Percentiles rank a stretch among this genome's conserved stretches.
Conservation (phyloP, 2,797 vertebrate species). For the Cyclura pinguis region DNA sequence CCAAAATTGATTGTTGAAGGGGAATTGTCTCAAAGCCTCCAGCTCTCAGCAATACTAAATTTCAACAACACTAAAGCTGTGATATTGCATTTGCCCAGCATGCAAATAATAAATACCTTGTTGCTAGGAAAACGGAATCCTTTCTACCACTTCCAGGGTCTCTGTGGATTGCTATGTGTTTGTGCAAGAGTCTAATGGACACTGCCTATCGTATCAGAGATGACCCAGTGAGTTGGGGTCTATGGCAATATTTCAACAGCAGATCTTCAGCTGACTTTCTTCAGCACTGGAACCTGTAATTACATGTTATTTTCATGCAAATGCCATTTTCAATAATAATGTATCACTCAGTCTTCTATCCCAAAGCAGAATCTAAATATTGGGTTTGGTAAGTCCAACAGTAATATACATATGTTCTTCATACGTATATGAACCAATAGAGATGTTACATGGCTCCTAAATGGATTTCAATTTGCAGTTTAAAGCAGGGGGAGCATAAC, state of each 20-base stretch:
- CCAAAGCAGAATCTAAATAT: not conserved
- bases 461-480: not conserved
- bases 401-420: not conserved
- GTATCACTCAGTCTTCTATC: rapidly evolving
- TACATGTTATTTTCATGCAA: not conserved
- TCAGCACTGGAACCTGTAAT: not conserved
- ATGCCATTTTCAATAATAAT: not conserved
- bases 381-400: rapidly evolving
- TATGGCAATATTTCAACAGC: not conserved
- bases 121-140: not conserved
- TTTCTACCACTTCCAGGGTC: not conserved
- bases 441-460: not conserved
- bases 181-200: not conserved
- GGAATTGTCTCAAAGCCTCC: no score
- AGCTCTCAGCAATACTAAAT: not conserved
- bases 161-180: not conserved
- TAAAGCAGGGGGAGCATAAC: not conserved
- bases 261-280: not conserved
- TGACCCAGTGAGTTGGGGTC: not conserved
- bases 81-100: not conserved
- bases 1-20: not conserved
- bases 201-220: no score
- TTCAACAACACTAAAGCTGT: not conserved
- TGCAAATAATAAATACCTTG: not conserved
- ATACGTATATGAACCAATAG: not conserved